These are phyloP conservation scores for Canis aureus DNA, from an alignment of 2,113 vertebrate genomes.

Conservation along the genomic window DNA sequence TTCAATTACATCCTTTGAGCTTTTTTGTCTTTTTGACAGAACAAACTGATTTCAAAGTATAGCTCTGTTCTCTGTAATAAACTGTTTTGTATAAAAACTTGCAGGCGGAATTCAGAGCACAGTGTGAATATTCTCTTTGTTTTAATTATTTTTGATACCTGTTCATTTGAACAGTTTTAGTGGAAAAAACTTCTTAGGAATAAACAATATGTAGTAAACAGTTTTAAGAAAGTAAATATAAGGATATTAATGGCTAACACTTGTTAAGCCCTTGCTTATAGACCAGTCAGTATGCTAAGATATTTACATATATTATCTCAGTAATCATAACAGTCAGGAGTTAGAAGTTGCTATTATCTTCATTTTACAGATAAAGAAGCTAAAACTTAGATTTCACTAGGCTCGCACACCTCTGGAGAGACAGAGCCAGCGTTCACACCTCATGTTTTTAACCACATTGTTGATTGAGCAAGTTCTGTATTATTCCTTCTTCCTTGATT, in stretches of 20 bases:
- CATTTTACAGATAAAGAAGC: background rate
- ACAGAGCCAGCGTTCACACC: too few species aligned
- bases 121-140: constrained; percentile 55
- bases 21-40: constrained; percentile 59
- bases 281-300: background rate
- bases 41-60: constrained; percentile 69
- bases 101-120: constrained; percentile 57
- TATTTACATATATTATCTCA: constrained; percentile 24
- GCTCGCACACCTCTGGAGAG: background rate
- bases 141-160: constrained; percentile 64
- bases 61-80: constrained; percentile 71
- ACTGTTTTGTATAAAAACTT: constrained; percentile 64
- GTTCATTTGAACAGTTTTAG: constrained; percentile 36
- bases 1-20: constrained; percentile 62
- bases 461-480: constrained; percentile 7
- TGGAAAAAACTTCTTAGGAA: background rate
- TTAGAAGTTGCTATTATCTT: background rate
- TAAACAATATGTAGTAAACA: constrained; percentile 33
- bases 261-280: constrained; percentile 16
- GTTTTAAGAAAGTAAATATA: constrained; percentile 59
- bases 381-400: background rate
- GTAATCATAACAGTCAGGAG: background rate
- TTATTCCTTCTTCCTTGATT: background rate
- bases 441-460: background rate
- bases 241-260: background rate